These are phyloP conservation scores for Hipparchia sbordonii DNA, from an alignment of 2,888 invertebrate genomes.

Conservation along the genomic window DNA sequence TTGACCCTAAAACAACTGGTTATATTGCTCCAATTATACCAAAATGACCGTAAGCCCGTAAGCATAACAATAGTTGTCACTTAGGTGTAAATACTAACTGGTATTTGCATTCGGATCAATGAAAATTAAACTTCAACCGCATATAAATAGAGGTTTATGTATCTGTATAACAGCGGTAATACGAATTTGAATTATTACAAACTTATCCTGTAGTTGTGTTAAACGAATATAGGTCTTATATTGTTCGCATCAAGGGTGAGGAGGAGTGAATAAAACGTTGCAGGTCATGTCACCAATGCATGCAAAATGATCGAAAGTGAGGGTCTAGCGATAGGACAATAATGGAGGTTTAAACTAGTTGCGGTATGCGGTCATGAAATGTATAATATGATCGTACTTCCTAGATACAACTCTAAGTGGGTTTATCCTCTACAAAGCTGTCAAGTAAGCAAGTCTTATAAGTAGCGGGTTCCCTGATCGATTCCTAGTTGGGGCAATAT, in stretches of 20 bases:
- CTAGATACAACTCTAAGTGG: conserved; percentile 6
- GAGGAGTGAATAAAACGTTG: background rate
- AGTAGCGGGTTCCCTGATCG: too few relatives aligned
- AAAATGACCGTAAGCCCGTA: conserved; percentile 34
- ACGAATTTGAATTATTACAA: conserved; percentile 6
- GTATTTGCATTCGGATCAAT: conserved; percentile 2
- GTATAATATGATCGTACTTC: conserved; percentile 19
- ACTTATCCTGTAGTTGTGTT: background rate
- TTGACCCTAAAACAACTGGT: conserved; percentile 42
- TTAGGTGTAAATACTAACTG: conserved; percentile 3
- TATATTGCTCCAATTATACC: conserved; percentile 37
- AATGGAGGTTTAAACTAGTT: conserved; percentile 26
- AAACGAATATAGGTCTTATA: conserved; percentile 7
- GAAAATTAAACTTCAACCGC: conserved; percentile 15
- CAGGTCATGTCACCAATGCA: conserved; percentile 30
- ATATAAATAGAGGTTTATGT: conserved; percentile 15
- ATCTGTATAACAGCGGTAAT: background rate
- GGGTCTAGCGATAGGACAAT: conserved; percentile 28
- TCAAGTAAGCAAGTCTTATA: too few relatives aligned
- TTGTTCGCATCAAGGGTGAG: conserved; percentile 4
- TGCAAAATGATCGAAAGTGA: conserved; percentile 39
- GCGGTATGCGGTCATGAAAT: conserved; percentile 29
- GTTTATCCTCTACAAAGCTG: background rate
- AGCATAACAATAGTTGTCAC: conserved; percentile 37
- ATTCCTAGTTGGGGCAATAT: too few relatives aligned